phyloP scores from a whole-genome alignment of 2,888 invertebrate genomes.

The Phorcus lineatus region DNA sequence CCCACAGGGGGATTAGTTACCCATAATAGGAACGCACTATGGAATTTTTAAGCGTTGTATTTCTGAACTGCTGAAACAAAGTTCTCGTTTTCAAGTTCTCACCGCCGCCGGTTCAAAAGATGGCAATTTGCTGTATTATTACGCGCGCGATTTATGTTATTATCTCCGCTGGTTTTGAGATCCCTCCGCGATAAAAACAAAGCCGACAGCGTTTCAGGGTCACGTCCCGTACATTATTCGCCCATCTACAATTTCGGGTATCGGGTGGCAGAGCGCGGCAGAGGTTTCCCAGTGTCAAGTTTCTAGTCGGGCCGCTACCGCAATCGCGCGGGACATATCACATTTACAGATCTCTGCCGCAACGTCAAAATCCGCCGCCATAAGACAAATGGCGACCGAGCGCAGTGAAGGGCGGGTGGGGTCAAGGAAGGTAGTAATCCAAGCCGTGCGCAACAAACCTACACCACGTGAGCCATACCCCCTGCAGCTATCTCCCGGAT shows the following conservation, averaged over 20 bases:
- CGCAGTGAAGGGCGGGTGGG: constrained; percentile 4
- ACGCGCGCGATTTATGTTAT: constrained; percentile 23
- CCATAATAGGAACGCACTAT: constrained; percentile 8
- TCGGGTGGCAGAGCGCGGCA: not conserved
- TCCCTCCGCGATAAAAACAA: constrained; percentile 24
- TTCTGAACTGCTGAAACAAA: constrained; percentile 9
- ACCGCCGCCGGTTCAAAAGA: constrained; percentile 2
- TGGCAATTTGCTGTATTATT: constrained; percentile 25
- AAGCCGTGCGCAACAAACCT: constrained; percentile 1
- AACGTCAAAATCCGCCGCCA: not conserved
- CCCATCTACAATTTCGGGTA: constrained; percentile 16
- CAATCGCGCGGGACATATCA: not conserved
- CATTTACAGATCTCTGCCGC: not conserved
- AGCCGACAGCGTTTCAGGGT: constrained; percentile 14
- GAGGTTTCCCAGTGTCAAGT: constrained; percentile 6
- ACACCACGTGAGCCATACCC: constrained; percentile 4
- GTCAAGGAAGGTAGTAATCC: constrained; percentile 10
- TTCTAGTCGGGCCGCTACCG: not conserved
- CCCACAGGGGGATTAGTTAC: not conserved
- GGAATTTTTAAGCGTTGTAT: not conserved
- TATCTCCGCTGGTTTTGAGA: constrained; percentile 11
- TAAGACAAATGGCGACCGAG: constrained; percentile 6
- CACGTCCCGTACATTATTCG: constrained; percentile 7
- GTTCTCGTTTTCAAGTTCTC: constrained; percentile 11
- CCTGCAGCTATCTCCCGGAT: constrained; percentile 10